These are phyloP conservation scores for Peromyscus leucopus DNA, from an alignment of 2,113 vertebrate genomes.

Conservation along the genomic window DNA sequence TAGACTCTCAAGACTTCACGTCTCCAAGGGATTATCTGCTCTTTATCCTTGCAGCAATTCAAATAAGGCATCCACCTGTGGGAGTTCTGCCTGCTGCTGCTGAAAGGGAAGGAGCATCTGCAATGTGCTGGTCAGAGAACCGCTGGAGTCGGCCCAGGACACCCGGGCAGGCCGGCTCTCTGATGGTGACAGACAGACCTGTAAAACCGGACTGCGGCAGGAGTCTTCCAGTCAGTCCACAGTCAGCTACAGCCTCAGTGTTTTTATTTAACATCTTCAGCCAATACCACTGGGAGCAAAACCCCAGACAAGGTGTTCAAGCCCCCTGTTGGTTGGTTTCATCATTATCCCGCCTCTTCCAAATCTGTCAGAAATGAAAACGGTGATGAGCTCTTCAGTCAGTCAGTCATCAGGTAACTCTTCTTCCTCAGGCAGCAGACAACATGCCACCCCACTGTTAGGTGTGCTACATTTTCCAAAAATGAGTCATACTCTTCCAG, in stretches of 20 bases:
- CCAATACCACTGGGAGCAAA: neutral
- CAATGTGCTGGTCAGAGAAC: neutral
- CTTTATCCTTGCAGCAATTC: neutral
- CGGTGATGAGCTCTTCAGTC: neutral
- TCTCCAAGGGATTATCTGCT: neutral
- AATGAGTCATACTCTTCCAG: neutral
- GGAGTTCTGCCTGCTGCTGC: neutral
- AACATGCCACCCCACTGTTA: neutral
- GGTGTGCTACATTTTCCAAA: neutral
- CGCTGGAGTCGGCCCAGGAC: neutral
- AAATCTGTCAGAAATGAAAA: constrained; percentile 90
- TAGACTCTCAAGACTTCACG: neutral
- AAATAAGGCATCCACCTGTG: constrained; percentile 28
- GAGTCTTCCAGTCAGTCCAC: neutral
- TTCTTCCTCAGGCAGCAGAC: neutral
- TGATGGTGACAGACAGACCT: neutral
- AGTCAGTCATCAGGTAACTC: neutral
- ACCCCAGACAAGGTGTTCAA: constrained; percentile 78
- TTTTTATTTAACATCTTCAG: neutral
- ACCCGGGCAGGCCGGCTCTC: neutral
- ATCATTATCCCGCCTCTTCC: constrained; percentile 93
- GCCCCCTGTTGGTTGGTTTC: constrained; percentile 92
- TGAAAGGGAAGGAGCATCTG: neutral
- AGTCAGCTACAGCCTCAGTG: neutral
- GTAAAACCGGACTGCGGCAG: neutral